These are phyloP conservation scores for Carassius auratus DNA, from an alignment of 2,113 vertebrate species.

Conservation along the genomic window DNA sequence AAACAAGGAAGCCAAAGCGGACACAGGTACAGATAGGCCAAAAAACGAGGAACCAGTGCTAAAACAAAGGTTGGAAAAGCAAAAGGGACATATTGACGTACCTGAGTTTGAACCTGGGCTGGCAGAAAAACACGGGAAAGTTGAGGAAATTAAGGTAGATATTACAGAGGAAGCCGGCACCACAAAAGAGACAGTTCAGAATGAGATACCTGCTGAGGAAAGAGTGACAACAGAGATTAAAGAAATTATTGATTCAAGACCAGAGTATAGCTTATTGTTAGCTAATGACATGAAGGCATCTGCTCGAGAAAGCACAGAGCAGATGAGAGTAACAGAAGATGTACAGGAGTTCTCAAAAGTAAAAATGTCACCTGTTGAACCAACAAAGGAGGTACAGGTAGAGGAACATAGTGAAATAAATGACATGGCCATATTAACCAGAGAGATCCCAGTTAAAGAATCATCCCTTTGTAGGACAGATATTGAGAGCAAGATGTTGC, in stretches of 20 bases:
- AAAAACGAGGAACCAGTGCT: neutral
- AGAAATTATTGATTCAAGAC: conserved; percentile 1
- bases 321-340: neutral
- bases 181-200: conserved; percentile 8
- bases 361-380: neutral
- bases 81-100: neutral
- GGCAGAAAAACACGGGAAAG: neutral
- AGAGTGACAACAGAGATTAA: neutral
- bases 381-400: conserved; percentile 28
- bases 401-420: conserved; percentile 20
- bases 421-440: neutral
- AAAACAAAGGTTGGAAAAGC: neutral
- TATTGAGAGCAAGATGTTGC: neutral
- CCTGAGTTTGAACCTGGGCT: conserved; percentile 32
- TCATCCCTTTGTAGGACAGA: neutral
- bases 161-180: conserved; percentile 6
- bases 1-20: neutral
- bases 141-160: conserved; percentile 37
- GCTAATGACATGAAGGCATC: neutral
- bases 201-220: conserved; percentile 10
- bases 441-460: neutral
- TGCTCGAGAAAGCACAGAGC: conserved; percentile 19
- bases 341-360: conserved; percentile 25
- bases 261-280: neutral
- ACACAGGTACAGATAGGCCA: neutral